phyloP scores from a whole-genome alignment of 64 coral and sea anemone genomes.

The Porites lutea region DNA sequence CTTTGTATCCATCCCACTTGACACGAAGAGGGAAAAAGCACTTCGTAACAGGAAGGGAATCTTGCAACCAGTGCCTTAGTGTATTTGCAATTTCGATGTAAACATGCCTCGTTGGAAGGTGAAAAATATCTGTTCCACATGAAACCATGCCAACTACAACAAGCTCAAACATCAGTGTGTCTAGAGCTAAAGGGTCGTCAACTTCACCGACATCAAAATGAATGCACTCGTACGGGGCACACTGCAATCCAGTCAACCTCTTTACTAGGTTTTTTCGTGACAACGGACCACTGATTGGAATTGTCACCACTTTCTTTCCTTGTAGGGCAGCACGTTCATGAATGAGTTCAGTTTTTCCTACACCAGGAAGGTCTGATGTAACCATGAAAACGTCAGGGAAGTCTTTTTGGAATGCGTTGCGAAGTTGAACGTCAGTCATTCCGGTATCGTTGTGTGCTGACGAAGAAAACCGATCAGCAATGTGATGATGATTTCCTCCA shows the following conservation, averaged over 20 bases:
- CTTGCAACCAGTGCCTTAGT: conserved; percentile 55
- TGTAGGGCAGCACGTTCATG: conserved; percentile 61
- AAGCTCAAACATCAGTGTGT: conserved; percentile 74
- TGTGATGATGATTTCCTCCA: conserved; percentile 90
- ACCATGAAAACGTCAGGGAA: conserved; percentile 77
- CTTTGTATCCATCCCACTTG: conserved; percentile 48
- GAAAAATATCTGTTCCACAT: conserved; percentile 63
- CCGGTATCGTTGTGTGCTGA: conserved; percentile 77
- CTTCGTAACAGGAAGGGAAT: conserved; percentile 77
- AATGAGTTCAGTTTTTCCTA: conserved; percentile 91
- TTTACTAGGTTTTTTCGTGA: conserved; percentile 64
- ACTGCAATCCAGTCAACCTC: conserved; percentile 48
- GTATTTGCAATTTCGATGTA: conserved; percentile 89
- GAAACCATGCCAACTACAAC: conserved; percentile 73
- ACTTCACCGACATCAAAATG: conserved; percentile 88
- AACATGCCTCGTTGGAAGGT: conserved; percentile 54
- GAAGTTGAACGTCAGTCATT: conserved; percentile 77
- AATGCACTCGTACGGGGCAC: conserved; percentile 55
- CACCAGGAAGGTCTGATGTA: conserved; percentile 85
- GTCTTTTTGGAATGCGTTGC: conserved; percentile 34
- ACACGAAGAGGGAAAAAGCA: conserved; percentile 69
- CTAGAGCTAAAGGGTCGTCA: conserved; percentile 65
- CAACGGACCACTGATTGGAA: conserved; percentile 92
- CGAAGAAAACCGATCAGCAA: conserved; percentile 90
- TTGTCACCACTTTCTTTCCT: conserved; percentile 47